phyloP scores from a whole-genome alignment of 1,140 invertebrate genomes.

The Octopus sinensis region DNA sequence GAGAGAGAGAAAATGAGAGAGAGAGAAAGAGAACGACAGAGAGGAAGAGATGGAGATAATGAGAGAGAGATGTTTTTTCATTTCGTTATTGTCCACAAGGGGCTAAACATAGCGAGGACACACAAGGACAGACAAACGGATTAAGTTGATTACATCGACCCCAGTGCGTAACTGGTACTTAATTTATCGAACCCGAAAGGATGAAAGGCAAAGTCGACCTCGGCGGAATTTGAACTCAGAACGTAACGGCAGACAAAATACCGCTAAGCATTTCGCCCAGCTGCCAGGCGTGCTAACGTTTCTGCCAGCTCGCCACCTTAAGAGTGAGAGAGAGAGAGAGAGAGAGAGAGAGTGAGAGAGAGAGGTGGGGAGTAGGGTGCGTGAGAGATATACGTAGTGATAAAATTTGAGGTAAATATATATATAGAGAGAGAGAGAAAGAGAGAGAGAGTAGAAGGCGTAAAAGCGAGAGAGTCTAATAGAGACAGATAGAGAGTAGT shows the following conservation, averaged over 20 bases:
- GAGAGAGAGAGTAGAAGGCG: not conserved
- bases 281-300: too few species aligned
- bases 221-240: too few species aligned
- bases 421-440: not conserved
- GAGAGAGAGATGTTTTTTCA: not conserved
- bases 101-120: too few species aligned
- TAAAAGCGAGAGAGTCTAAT: not conserved
- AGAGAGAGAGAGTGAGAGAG: not conserved
- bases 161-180: too few species aligned
- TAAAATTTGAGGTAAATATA: not conserved
- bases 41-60: not conserved
- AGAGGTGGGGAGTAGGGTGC: not conserved
- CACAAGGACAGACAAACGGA: too few species aligned
- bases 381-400: not conserved
- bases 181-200: too few species aligned
- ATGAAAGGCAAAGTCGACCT: too few species aligned
- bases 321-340: not conserved
- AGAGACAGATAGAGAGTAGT: not conserved
- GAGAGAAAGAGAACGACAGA: not conserved
- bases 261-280: too few species aligned
- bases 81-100: too few species aligned
- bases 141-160: too few species aligned
- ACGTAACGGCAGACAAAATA: too few species aligned
- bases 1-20: not conserved
- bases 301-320: too few species aligned